phyloP scores from a whole-genome alignment of 1,140 invertebrate species.

The Augochlora pura region DNA sequence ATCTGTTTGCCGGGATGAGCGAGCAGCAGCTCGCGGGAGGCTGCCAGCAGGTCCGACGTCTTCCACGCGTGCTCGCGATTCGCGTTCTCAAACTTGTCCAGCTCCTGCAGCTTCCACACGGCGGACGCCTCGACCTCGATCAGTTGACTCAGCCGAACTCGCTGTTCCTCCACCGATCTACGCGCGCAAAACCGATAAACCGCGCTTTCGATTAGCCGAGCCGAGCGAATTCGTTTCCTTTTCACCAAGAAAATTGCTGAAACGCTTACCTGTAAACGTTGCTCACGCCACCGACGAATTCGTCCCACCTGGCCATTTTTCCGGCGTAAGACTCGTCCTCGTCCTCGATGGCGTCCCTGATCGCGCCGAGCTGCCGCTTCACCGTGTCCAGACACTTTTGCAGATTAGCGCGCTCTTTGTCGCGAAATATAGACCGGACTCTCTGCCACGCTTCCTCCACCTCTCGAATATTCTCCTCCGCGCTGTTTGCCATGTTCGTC shows the following conservation, averaged over 20 bases:
- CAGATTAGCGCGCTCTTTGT: slow-evolving; percentile 75
- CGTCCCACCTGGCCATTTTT: slow-evolving; percentile 85
- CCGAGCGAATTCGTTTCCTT: too few relatives aligned
- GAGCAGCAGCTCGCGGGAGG: slow-evolving; percentile 81
- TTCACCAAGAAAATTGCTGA: too few relatives aligned
- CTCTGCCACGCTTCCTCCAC: slow-evolving; percentile 70
- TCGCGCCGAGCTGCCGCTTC: slow-evolving; percentile 77
- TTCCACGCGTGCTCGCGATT: slow-evolving; percentile 82
- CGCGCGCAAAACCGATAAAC: neutral
- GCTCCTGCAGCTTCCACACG: slow-evolving; percentile 83
- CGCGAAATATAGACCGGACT: slow-evolving; percentile 74
- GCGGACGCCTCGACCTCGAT: slow-evolving; percentile 83
- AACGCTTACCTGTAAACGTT: slow-evolving; percentile 77
- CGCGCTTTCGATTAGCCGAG: too few relatives aligned
- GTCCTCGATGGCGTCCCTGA: slow-evolving; percentile 80
- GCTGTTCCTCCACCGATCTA: slow-evolving; percentile 80
- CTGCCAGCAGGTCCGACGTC: slow-evolving; percentile 79
- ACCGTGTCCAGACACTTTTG: slow-evolving; percentile 77
- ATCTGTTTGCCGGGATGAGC: slow-evolving; percentile 85
- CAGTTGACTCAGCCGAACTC: slow-evolving; percentile 81
- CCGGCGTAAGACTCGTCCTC: slow-evolving; percentile 82
- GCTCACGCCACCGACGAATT: slow-evolving; percentile 83
- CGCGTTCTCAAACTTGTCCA: slow-evolving; percentile 84
- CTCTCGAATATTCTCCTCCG: slow-evolving; percentile 77
- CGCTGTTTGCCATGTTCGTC: too few relatives aligned